Percentiles rank a stretch among this genome's conserved stretches.
Conservation (phyloP, 2,797 vertebrate species). For the Austrolebias charrua region DNA sequence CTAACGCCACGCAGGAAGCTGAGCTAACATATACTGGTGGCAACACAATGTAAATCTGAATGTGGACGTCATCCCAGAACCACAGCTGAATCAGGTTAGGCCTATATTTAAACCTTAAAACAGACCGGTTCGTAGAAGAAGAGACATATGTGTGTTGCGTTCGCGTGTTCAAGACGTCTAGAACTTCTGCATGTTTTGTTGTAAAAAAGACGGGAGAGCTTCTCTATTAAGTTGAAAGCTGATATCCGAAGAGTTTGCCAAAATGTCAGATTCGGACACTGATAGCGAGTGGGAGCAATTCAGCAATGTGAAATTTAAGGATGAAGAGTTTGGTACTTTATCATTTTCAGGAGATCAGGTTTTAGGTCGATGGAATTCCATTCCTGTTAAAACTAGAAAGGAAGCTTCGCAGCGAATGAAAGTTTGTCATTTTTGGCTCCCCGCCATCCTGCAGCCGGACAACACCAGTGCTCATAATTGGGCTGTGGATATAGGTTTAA, state of each 20-base stretch:
- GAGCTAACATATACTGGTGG: conserved; percentile 22
- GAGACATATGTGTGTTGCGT: no score
- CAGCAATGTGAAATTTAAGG: no score
- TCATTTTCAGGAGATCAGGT: conserved; percentile 27
- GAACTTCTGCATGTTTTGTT: no score
- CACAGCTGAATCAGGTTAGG: conserved; percentile 33
- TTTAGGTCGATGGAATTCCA: conserved; percentile 55
- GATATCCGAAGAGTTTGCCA: no score
- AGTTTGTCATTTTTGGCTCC: conserved; percentile 74
- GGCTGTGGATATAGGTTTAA: conserved; percentile 68
- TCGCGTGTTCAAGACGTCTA: no score
- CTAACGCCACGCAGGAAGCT: conserved; percentile 5
- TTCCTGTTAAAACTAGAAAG: conserved; percentile 40
- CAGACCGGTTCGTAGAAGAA: no score
- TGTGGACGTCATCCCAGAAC: conserved; percentile 39
- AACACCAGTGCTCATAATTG: conserved; percentile 32
- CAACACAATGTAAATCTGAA: conserved; percentile 44
- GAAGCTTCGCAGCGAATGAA: conserved; percentile 59
- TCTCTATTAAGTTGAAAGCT: no score
- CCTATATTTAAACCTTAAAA: conserved; percentile 52
- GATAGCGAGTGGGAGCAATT: no score
- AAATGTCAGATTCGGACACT: no score
- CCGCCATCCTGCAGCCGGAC: conserved; percentile 64
- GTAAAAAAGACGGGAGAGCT: no score
- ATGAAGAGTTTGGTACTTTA: no score